Percentiles rank a stretch among this genome's conserved stretches.
These are phyloP conservation scores for Diadophis punctatus DNA, from an alignment of 2,113 vertebrate genomes.

Conservation along the genomic window DNA sequence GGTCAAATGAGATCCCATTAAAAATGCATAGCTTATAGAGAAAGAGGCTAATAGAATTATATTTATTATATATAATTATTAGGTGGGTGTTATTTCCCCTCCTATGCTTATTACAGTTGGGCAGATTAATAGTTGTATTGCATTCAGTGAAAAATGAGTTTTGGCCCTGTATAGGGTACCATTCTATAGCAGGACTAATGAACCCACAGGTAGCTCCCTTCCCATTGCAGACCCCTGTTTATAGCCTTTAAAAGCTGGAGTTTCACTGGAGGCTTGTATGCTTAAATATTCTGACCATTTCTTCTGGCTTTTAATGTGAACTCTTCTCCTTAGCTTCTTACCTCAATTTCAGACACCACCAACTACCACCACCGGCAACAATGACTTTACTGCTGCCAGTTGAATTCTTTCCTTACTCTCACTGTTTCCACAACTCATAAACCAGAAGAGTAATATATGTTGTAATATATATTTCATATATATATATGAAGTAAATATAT, in stretches of 20 bases:
- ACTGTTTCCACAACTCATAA: neutral
- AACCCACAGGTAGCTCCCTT: neutral
- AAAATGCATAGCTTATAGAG: neutral
- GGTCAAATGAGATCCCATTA: neutral
- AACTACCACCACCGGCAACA: neutral
- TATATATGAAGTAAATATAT: too few species aligned
- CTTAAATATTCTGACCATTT: neutral
- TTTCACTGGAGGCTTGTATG: neutral
- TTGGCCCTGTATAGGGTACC: neutral
- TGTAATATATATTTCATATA: slow-evolving; percentile 13
- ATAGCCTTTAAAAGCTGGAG: neutral
- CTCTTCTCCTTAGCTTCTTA: neutral
- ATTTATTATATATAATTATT: too few species aligned
- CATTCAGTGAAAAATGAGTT: neutral
- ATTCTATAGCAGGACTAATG: neutral
- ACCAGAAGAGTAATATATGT: slow-evolving; percentile 24
- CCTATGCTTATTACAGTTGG: neutral
- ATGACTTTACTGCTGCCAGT: neutral
- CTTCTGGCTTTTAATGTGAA: neutral
- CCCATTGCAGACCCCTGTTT: neutral
- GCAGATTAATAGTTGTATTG: neutral
- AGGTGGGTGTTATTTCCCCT: too few species aligned
- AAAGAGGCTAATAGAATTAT: neutral
- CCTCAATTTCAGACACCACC: neutral
- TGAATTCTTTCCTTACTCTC: neutral